Conservation (phyloP, 2,797 vertebrate genomes). For the Dryobates pubescens region DNA sequence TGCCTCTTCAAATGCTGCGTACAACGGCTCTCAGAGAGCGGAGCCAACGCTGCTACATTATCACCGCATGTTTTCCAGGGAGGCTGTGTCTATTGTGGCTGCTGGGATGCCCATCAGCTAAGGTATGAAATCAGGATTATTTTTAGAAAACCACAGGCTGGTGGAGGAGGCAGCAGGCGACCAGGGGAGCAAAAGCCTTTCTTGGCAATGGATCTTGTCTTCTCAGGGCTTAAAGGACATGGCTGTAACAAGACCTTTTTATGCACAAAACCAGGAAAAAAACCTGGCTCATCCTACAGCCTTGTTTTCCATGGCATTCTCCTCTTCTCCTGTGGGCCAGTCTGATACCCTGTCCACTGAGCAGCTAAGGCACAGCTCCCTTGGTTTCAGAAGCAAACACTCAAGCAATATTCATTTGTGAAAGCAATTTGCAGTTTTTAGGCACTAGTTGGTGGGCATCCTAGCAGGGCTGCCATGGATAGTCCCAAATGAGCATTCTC, state of each 20-base stretch:
- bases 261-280: slow-evolving; percentile 16
- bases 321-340: slow-evolving; percentile 29
- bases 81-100: background rate
- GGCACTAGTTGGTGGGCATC: background rate
- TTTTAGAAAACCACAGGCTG: slow-evolving; percentile 49
- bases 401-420: background rate
- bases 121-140: slow-evolving; percentile 56
- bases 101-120: slow-evolving; percentile 25
- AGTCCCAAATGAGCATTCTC: background rate
- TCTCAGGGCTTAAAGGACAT: slow-evolving; percentile 19
- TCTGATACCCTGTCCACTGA: background rate
- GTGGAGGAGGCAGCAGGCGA: background rate
- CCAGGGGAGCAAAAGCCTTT: slow-evolving; percentile 31
- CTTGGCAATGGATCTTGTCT: slow-evolving; percentile 38
- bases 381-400: slow-evolving; percentile 5
- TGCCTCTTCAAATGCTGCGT: background rate
- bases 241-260: slow-evolving; percentile 13
- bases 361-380: background rate
- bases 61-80: background rate
- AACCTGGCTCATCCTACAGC: background rate
- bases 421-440: background rate
- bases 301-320: slow-evolving; percentile 3
- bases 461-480: background rate
- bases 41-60: background rate
- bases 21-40: background rate